Evolutionary conservation across 2,888 invertebrate species (phyloP).

Genomic region (Leptopterna dolabrata): DNA sequence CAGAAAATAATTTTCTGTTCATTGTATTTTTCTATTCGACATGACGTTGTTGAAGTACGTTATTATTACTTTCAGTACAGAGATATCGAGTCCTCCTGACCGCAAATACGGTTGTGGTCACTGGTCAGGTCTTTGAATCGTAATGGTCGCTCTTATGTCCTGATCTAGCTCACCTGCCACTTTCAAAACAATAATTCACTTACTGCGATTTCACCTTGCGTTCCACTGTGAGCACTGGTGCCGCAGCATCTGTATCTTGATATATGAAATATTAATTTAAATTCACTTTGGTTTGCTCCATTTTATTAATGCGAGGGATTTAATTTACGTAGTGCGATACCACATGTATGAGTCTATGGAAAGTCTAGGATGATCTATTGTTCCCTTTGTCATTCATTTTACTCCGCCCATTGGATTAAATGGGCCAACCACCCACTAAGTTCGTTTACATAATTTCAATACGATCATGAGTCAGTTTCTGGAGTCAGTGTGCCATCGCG

Average conservation of each 20-base stretch:
- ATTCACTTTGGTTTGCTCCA: too few species aligned
- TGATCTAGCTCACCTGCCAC: neutral
- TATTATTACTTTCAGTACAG: neutral
- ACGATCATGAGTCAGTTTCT: neutral
- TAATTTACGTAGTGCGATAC: neutral
- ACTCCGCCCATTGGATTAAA: too few species aligned
- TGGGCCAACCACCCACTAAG: too few species aligned
- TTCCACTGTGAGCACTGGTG: neutral
- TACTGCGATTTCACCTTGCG: neutral
- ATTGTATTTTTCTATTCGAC: too few species aligned
- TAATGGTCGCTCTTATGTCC: neutral
- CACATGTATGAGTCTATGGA: too few species aligned
- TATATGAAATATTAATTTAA: too few species aligned
- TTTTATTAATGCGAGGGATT: too few species aligned
- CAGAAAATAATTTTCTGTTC: too few species aligned
- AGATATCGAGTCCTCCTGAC: neutral
- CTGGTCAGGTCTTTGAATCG: neutral
- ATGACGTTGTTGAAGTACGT: neutral
- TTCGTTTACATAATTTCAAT: neutral
- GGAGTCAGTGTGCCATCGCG: neutral
- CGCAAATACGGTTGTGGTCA: neutral
- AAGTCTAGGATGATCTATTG: too few species aligned
- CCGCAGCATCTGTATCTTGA: neutral
- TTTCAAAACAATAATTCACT: slow-evolving; percentile 3
- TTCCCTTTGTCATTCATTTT: too few species aligned